Evolutionary conservation across 2,797 vertebrate species (phyloP).

Genomic region (Intellagama lesueurii): DNA sequence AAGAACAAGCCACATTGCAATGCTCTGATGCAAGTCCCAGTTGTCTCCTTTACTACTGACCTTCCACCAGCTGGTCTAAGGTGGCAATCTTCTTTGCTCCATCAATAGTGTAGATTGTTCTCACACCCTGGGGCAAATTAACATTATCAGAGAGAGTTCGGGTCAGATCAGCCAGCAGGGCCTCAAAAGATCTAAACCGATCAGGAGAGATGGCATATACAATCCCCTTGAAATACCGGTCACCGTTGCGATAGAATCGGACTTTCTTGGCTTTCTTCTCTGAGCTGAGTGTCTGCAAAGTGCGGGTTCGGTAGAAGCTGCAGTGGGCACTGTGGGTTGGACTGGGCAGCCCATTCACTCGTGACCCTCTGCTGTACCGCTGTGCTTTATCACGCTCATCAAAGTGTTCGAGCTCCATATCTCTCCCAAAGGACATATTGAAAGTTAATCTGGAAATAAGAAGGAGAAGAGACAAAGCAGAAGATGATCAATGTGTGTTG

Average conservation of each 20-base stretch:
- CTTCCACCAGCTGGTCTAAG: constrained; percentile 95
- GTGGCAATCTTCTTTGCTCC: constrained; percentile 87
- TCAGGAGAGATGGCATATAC: constrained; percentile 97
- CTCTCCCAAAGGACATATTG: constrained; percentile 83
- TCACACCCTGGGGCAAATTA: constrained; percentile 95
- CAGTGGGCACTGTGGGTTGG: constrained; percentile 98
- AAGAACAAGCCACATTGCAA: neutral
- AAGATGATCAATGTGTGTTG: constrained; percentile 19
- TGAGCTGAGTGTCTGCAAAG: constrained; percentile 91
- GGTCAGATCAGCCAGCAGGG: constrained; percentile 95
- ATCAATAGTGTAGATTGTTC: constrained; percentile 93
- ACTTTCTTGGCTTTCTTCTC: constrained; percentile 99
- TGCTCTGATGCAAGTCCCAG: neutral
- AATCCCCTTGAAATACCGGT: constrained; percentile 98
- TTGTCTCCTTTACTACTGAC: constrained; percentile 76
- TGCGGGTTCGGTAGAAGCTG: constrained; percentile 96
- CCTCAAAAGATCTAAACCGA: constrained; percentile 93
- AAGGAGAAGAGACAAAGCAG: constrained; percentile 11
- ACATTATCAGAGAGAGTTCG: constrained; percentile 95
- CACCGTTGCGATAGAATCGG: constrained; percentile 97
- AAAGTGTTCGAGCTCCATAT: constrained; percentile 98
- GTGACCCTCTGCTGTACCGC: constrained; percentile 88
- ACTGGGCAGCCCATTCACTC: constrained; percentile 93
- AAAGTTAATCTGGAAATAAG: constrained; percentile 65
- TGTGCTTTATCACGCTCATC: constrained; percentile 96